These are phyloP conservation scores for Rhopalosiphum padi DNA, from an alignment of 1,140 invertebrate species.

Conservation along the genomic window DNA sequence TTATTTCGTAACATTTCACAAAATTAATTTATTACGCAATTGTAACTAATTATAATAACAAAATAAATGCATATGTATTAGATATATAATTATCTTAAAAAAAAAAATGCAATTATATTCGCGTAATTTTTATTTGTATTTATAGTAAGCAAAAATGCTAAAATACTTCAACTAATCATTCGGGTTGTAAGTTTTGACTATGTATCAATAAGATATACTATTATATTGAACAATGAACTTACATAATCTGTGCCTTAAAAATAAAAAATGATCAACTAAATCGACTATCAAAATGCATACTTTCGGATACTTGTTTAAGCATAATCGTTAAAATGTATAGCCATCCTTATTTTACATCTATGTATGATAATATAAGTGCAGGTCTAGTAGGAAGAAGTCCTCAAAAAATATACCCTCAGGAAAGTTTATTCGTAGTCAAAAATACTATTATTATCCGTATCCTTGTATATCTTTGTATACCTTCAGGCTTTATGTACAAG, in stretches of 20 bases:
- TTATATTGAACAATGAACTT: not conserved
- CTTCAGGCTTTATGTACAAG: not conserved
- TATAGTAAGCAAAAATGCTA: not conserved
- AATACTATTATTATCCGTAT: not conserved
- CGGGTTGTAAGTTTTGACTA: not conserved
- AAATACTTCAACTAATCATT: not conserved
- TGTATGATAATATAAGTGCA: not conserved
- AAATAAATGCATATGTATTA: not conserved
- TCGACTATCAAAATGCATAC: not conserved
- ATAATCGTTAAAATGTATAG: not conserved
- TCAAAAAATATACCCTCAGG: not conserved
- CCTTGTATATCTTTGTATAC: not conserved
- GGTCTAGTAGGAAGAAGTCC: not conserved
- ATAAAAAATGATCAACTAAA: not conserved
- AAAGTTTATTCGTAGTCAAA: slow-evolving; percentile 11
- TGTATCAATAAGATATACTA: not conserved
- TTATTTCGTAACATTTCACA: not conserved
- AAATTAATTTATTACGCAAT: not conserved
- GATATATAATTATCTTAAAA: not conserved
- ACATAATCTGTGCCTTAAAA: not conserved
- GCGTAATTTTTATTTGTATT: not conserved
- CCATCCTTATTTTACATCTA: not conserved
- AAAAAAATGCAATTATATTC: not conserved
- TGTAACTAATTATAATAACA: not conserved
- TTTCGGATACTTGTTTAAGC: not conserved